These are phyloP conservation scores for Hydra vulgaris DNA, from an alignment of 30 jellyfish, hydroid and myxozoan genomes.

Conservation along the genomic window DNA sequence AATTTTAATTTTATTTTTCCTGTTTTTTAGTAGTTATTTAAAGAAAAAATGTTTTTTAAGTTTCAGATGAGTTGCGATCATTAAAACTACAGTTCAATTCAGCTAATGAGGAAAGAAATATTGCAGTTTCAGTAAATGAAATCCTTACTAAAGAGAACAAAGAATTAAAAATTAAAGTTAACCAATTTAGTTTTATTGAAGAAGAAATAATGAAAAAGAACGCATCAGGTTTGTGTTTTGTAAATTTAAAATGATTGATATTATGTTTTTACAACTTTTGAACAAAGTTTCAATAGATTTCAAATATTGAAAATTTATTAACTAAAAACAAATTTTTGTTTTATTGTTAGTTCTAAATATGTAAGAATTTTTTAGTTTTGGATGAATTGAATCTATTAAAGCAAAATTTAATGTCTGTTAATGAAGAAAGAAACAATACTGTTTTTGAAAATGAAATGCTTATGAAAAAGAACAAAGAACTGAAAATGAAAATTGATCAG, in stretches of 20 bases:
- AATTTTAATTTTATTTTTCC: background rate
- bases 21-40: no score
- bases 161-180: background rate
- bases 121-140: background rate
- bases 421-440: background rate
- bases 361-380: no score
- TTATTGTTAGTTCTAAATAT: no score
- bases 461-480: background rate
- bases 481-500: background rate
- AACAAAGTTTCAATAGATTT: no score
- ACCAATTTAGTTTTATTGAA: background rate
- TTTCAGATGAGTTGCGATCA: background rate
- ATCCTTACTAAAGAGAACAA: background rate
- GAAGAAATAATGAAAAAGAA: background rate
- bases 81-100: background rate
- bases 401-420: background rate
- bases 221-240: background rate
- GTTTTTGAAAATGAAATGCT: background rate
- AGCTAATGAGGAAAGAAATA: background rate
- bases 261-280: no score
- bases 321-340: no score
- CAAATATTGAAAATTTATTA: no score
- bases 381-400: background rate
- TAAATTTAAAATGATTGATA: background rate
- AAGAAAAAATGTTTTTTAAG: background rate